Evolutionary conservation across 2,888 invertebrate species (phyloP).

Genomic region (Calliphora vomitoria): DNA sequence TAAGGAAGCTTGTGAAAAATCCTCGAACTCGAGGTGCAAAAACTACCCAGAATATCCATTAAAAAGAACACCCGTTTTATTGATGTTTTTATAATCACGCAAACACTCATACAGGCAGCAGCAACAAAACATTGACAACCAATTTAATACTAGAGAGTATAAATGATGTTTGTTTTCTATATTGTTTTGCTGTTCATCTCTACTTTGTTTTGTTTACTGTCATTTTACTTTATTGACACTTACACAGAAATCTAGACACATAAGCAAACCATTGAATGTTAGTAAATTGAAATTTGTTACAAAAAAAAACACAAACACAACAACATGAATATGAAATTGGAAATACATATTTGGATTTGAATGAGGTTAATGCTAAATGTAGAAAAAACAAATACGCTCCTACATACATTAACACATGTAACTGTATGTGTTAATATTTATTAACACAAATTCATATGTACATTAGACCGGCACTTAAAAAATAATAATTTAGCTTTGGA

Average conservation of each 20-base stretch:
- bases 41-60: too few species aligned
- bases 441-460: neutral
- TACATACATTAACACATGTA: neutral
- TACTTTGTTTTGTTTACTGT: slow-evolving; percentile 21
- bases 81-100: neutral
- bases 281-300: slow-evolving; percentile 7
- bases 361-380: neutral
- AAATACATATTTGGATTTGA: neutral
- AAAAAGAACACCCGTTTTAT: too few species aligned
- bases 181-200: neutral
- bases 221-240: slow-evolving; percentile 17
- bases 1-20: too few species aligned
- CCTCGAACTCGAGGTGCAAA: too few species aligned
- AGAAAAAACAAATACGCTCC: too few species aligned
- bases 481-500: too few species aligned
- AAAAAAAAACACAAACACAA: neutral
- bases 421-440: neutral
- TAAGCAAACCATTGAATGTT: neutral
- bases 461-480: too few species aligned
- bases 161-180: slow-evolving; percentile 32
- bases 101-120: neutral
- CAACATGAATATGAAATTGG: neutral
- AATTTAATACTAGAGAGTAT: slow-evolving; percentile 19
- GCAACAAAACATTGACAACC: slow-evolving; percentile 18
- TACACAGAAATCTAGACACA: neutral